Base-by-base conservation (phyloP, 1,140 invertebrate species). In the Chelonus insularis region DNA sequence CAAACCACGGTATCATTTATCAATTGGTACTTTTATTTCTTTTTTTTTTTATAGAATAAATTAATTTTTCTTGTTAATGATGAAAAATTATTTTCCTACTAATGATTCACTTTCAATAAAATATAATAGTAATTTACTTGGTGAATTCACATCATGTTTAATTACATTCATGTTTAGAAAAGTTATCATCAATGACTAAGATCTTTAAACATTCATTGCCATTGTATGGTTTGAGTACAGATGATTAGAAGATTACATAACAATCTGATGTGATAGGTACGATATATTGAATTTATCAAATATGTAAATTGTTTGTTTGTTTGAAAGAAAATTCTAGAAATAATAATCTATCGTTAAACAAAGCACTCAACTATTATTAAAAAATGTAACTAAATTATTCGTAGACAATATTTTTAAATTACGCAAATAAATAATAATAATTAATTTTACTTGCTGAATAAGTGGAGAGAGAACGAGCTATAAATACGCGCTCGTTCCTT, bases 401-500 rank as follows among this genome's bases (percentile, higher is more conserved):
- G n/a, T 41, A 41, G 7, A 29, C 7, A 29, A 41, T 41, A 4
- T 41, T 41, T 4, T 12, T 4, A 11, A 41, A 41, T 7, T 4
- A 29, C 25, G 41, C 0, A 16, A 43, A 43, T 43, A 43, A 20
- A 7, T n/a, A 11, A 16, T 1, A n/a, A 16, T 8, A 9, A 18
- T 39, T 8, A 36, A 51, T 50, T 14, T n/a, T 4, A 8, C 4
- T 18, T 8, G 12, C 9, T 11, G 8, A 50, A 21, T 4, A 58
- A 48, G 47, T 43, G 14, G 43, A 60, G 39, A 57, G 14, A 55
- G 36, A 20, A 16, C n/a, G 18, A 18, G 41, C 18, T 68, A 68
- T 66, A 68, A 62, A 62, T 36, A 20, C 62, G 23, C 9, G 39
- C 20, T 41, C 6, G 21, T 11, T 39, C 16, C 60, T 63, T 62